Conservation (phyloP, 2,113 vertebrate species). For the Girardinichthys multiradiatus region DNA sequence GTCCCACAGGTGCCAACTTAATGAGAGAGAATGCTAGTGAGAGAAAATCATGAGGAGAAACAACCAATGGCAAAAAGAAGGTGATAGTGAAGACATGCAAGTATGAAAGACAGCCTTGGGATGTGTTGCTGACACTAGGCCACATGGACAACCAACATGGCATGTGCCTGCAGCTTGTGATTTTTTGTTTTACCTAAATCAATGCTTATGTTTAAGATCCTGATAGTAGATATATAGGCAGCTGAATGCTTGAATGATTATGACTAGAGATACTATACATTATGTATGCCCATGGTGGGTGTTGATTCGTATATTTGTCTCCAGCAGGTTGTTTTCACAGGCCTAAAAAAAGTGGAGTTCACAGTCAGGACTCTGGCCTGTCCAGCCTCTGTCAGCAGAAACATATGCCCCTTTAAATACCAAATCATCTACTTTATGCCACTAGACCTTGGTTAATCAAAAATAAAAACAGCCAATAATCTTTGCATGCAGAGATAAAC, state of each 20-base stretch:
- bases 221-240: constrained; percentile 3
- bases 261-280: constrained; percentile 15
- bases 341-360: constrained; percentile 16
- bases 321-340: constrained; percentile 53
- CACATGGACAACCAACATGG: constrained; percentile 24
- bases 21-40: constrained; percentile 28
- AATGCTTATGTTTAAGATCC: constrained; percentile 25
- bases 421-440: constrained; percentile 8
- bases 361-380: constrained; percentile 50
- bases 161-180: constrained; percentile 21
- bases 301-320: constrained; percentile 68
- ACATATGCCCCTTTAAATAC: constrained; percentile 61
- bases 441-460: no score
- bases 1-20: constrained; percentile 43
- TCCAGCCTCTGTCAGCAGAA: constrained; percentile 47
- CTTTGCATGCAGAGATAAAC: no score
- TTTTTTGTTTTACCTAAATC: constrained; percentile 14
- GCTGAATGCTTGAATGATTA: constrained; percentile 18
- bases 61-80: constrained; percentile 32
- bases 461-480: no score
- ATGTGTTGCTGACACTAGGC: constrained; percentile 56
- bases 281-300: constrained; percentile 32
- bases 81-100: constrained; percentile 32
- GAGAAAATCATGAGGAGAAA: constrained; percentile 19
- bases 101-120: constrained; percentile 40